Percentiles rank a stretch among this genome's conserved stretches.
Evolutionary conservation across 2,113 vertebrate species (phyloP).

Genomic region (Embiotoca jacksoni): DNA sequence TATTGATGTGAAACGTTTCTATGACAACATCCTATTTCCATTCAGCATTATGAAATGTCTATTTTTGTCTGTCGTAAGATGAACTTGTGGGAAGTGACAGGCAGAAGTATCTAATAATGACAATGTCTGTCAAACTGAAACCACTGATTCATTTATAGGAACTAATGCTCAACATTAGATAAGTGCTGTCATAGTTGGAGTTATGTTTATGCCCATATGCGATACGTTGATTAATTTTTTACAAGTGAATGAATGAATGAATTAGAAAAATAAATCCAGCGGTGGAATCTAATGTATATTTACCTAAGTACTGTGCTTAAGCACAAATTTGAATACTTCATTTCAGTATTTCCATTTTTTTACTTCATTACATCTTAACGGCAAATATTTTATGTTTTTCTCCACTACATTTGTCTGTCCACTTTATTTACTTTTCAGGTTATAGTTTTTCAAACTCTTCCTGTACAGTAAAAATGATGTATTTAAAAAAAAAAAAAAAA

Average conservation of each 20-base stretch:
- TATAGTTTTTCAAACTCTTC: too few species aligned
- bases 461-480: too few species aligned
- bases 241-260: not conserved
- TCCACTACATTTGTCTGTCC: too few species aligned
- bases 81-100: not conserved
- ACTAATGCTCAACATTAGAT: not conserved
- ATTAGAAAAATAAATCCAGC: too few species aligned
- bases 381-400: too few species aligned
- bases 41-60: slow-evolving; percentile 10
- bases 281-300: too few species aligned
- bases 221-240: not conserved
- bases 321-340: too few species aligned
- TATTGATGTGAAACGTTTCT: not conserved
- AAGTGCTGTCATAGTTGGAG: not conserved
- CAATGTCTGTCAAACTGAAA: slow-evolving; percentile 17
- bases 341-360: too few species aligned
- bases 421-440: too few species aligned
- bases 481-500: too few species aligned
- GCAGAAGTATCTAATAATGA: not conserved
- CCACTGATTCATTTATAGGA: not conserved
- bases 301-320: too few species aligned
- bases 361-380: too few species aligned
- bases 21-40: not conserved
- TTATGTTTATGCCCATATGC: not conserved
- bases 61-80: not conserved